Conservation (phyloP, 1,140 invertebrate species). For the Ruditapes philippinarum region DNA sequence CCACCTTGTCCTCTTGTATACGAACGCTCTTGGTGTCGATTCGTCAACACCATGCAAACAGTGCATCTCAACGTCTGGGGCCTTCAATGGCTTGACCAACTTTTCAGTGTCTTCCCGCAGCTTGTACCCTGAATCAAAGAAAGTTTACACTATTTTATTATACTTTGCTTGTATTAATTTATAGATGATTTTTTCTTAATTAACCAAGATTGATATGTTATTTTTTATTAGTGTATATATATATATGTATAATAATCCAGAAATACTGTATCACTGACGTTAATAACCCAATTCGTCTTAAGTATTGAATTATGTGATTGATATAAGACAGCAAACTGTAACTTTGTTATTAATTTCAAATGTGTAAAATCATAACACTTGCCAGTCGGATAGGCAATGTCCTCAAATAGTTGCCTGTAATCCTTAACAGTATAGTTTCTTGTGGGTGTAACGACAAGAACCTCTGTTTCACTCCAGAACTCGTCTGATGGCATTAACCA, state of each 20-base stretch:
- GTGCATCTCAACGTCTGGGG: slow-evolving; percentile 72
- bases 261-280: too few species aligned
- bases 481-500: slow-evolving; percentile 96
- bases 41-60: slow-evolving; percentile 93
- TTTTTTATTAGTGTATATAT: too few species aligned
- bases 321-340: too few species aligned
- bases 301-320: too few species aligned
- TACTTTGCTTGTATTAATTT: too few species aligned
- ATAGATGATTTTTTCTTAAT: too few species aligned
- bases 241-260: too few species aligned
- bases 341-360: too few species aligned
- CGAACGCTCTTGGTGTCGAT: slow-evolving; percentile 90
- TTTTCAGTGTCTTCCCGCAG: slow-evolving; percentile 72
- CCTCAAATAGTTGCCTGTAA: slow-evolving; percentile 94
- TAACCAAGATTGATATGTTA: too few species aligned
- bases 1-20: slow-evolving; percentile 76
- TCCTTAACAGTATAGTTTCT: slow-evolving; percentile 95
- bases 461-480: slow-evolving; percentile 95
- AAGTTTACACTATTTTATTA: too few species aligned
- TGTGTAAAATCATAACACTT: too few species aligned
- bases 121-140: slow-evolving; percentile 64
- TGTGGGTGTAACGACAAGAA: slow-evolving; percentile 92
- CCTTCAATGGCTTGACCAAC: slow-evolving; percentile 64
- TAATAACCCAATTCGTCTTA: too few species aligned
- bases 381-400: slow-evolving; percentile 90